Conservation (phyloP, 2,888 invertebrate genomes). For the Leptogaster cylindrica region DNA sequence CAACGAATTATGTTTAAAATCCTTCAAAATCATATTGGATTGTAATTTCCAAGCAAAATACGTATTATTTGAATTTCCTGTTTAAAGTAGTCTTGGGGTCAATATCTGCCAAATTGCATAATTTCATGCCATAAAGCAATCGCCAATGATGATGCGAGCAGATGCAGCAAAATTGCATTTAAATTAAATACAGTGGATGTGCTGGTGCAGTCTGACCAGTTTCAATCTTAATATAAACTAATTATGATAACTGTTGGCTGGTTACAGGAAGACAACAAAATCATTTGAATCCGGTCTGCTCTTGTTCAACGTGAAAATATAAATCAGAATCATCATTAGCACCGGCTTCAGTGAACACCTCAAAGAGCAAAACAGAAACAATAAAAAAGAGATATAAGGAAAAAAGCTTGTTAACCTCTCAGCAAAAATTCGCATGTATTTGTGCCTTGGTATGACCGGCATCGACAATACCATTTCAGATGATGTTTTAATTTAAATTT, state of each 20-base stretch:
- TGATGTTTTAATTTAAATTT: constrained; percentile 36
- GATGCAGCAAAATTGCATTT: too few species aligned
- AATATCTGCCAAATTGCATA: too few species aligned
- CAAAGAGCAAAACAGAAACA: constrained; percentile 27
- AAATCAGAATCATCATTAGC: constrained; percentile 29
- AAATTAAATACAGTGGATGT: too few species aligned
- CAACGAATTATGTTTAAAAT: too few species aligned
- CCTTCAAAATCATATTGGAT: too few species aligned
- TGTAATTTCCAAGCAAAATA: too few species aligned
- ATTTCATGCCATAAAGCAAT: neutral
- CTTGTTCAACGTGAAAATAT: too few species aligned
- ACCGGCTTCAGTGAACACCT: constrained; percentile 4
- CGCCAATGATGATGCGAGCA: neutral
- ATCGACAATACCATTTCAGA: neutral
- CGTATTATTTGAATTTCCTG: too few species aligned
- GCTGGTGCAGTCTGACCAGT: too few species aligned
- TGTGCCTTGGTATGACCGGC: neutral
- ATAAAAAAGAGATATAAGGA: too few species aligned
- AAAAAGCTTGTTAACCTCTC: too few species aligned
- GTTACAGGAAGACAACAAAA: constrained; percentile 19
- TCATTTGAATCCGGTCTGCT: constrained; percentile 1
- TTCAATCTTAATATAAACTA: constrained; percentile 22
- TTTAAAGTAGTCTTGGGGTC: too few species aligned
- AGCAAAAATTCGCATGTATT: neutral
- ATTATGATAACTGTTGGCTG: constrained; percentile 33